Base-by-base conservation (phyloP, 2,113 vertebrate genomes). In the Camelus dromedarius region DNA sequence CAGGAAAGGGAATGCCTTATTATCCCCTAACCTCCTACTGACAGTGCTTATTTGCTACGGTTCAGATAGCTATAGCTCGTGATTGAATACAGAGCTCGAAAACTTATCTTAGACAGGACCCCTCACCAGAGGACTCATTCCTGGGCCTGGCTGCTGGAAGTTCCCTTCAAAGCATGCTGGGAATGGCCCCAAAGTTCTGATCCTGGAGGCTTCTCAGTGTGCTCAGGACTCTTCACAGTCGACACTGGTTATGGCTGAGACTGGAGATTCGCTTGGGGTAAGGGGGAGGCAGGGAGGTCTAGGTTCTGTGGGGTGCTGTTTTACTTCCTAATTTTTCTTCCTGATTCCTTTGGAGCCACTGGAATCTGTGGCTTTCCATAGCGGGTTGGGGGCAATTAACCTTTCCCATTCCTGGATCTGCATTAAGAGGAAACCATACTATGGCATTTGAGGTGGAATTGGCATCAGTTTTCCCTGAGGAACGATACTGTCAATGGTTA, bases 31-130 rank as follows among this genome's bases (percentile, higher is more conserved):
- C 5, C 64, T 90, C 84, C 50, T 87, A 87, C 76, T 69, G 62
- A 62, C 73, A 90, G 76, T 94, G 94, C 96, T 96, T 92, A 95
- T 93, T 91, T 93, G 48, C 56, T 32, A 52, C 18, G 56, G 46
- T 94, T 92, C 69, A 83, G 80, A 80, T 35, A 94, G 84, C 22
- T n/a, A 80, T 35, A 94, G 84, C 22, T n/a, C n/a, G 93, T 95
- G 95, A 90, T 19, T 87, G 64, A 96, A 87, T 91, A 64, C 13
- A 22, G 35, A 94, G 80, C 20, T 76, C 46, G 52, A 73, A 93
- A 79, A 72, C 32, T 72, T 90, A 16, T 32, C 69, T 76, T 62
- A 92, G 72, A 42, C 6, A 30, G 22, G 88, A 96, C 50, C 35
- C 50, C 92, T 96, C 88, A 87, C 84, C 88, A 46, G 60, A 95